Evolutionary conservation across 2,888 invertebrate genomes (phyloP).

Genomic region (Eristalis pertinax): DNA sequence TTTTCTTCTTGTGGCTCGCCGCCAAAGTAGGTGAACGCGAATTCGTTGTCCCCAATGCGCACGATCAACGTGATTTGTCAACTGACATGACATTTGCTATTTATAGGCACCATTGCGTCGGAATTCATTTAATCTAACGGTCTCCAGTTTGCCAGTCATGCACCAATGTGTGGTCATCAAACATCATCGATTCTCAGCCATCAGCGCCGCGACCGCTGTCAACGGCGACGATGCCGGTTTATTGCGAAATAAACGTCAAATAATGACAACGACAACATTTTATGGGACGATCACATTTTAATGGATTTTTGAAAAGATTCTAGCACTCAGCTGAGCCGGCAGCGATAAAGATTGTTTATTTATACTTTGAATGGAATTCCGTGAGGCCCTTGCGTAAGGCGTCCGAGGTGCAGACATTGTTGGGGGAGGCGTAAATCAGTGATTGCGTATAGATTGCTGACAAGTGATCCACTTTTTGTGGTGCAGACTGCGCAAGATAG

Average conservation of each 20-base stretch:
- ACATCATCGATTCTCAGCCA: no score
- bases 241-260: conserved; percentile 32
- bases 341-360: not conserved
- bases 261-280: conserved; percentile 5
- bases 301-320: conserved; percentile 2
- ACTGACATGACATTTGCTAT: conserved; percentile 47
- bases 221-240: not conserved
- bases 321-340: conserved; percentile 2
- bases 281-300: conserved; percentile 21
- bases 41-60: conserved; percentile 47
- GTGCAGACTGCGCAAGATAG: not conserved
- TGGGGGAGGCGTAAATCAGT: conserved; percentile 1
- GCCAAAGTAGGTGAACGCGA: conserved; percentile 59
- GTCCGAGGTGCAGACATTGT: not conserved
- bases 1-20: not conserved
- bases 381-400: not conserved
- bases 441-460: conserved; percentile 11
- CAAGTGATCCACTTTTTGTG: conserved; percentile 43
- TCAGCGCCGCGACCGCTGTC: not conserved
- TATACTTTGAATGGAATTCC: not conserved
- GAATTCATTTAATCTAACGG: conserved; percentile 36
- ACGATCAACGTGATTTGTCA: conserved; percentile 61
- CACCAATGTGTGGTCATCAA: conserved; percentile 3
- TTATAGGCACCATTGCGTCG: conserved; percentile 30
- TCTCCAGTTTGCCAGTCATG: conserved; percentile 7